Evolutionary conservation across 2,888 invertebrate genomes (phyloP).

Genomic region (Cheilosia grossa): DNA sequence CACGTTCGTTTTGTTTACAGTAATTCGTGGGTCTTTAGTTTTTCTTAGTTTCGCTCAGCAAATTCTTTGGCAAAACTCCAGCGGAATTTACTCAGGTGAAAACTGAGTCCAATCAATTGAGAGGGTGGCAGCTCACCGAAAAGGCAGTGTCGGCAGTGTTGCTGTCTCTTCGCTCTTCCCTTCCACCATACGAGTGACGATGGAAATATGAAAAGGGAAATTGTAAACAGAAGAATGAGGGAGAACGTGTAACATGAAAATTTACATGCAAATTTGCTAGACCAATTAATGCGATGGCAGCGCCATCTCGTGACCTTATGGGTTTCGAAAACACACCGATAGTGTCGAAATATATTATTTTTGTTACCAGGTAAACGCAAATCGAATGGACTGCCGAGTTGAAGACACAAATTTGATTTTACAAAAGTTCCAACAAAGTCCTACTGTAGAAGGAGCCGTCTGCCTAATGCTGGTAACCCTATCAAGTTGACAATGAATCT

Average conservation of each 20-base stretch:
- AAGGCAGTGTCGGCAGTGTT: background rate
- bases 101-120: conserved; percentile 30
- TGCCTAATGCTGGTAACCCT: too few species aligned
- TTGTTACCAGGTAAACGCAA: too few species aligned
- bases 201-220: conserved; percentile 22
- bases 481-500: too few species aligned
- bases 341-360: too few species aligned
- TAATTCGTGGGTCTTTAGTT: background rate
- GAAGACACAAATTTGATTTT: too few species aligned
- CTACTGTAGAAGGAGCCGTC: too few species aligned
- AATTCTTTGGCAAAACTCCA: conserved; percentile 58
- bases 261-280: background rate
- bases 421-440: too few species aligned
- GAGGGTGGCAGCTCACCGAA: background rate
- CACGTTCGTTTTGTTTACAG: conserved; percentile 10
- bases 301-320: background rate
- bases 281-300: background rate
- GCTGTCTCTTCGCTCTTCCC: background rate
- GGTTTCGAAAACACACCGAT: too few species aligned
- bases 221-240: background rate
- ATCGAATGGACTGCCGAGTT: too few species aligned
- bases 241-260: background rate
- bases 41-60: conserved; percentile 31
- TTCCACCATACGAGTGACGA: conserved; percentile 26
- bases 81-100: conserved; percentile 49